Percentiles rank a stretch among this genome's conserved stretches.
Conservation (phyloP, 2,888 invertebrate genomes). For the Leucoptera coffeella region DNA sequence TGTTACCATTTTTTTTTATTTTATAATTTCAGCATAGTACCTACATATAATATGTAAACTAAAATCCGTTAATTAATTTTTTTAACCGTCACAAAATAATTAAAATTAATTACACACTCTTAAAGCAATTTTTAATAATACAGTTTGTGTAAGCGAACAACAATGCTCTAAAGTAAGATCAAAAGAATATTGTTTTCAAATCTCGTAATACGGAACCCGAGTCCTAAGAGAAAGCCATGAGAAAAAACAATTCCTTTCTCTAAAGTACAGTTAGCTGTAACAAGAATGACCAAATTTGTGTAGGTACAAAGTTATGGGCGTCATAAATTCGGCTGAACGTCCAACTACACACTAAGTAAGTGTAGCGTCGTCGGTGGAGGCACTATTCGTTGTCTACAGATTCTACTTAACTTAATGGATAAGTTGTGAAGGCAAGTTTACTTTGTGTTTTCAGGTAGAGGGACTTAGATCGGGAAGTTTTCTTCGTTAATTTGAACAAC, state of each 20-base stretch:
- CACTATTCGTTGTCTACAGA: constrained; percentile 46
- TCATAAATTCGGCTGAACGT: constrained; percentile 35
- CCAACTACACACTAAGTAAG: too few relatives aligned
- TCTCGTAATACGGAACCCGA: too few relatives aligned
- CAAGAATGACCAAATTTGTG: background rate
- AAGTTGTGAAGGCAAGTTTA: constrained; percentile 51
- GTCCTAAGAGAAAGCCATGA: constrained; percentile 2
- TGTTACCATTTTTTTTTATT: too few relatives aligned
- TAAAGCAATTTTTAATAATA: too few relatives aligned
- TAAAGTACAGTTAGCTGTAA: too few relatives aligned
- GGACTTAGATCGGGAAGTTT: constrained; percentile 48
- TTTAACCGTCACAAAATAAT: too few relatives aligned
- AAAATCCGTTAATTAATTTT: too few relatives aligned
- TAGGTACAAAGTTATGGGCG: constrained; percentile 12
- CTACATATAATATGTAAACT: too few relatives aligned
- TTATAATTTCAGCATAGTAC: too few relatives aligned
- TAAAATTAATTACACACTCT: too few relatives aligned
- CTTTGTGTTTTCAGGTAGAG: constrained; percentile 52
- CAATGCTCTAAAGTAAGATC: too few relatives aligned
- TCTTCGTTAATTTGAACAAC: constrained; percentile 49
- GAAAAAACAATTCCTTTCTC: constrained; percentile 21
- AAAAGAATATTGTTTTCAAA: too few relatives aligned
- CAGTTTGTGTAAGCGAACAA: background rate
- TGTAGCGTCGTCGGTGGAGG: constrained; percentile 21
- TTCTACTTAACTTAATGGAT: constrained; percentile 53